These are phyloP conservation scores for Bellardia bayeri DNA, from an alignment of 2,888 invertebrate species.

Conservation along the genomic window DNA sequence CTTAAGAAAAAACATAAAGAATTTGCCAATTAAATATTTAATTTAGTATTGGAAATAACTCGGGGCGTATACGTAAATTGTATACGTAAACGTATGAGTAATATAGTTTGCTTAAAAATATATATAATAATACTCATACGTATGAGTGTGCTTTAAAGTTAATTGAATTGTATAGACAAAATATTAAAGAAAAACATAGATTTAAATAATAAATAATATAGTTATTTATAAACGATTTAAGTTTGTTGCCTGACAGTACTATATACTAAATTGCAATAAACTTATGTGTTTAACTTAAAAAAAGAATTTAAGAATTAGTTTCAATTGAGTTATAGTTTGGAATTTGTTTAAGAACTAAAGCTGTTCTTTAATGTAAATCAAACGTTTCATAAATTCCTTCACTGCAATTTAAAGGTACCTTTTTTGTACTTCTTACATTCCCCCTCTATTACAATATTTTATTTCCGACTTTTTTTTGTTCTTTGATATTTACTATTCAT, in stretches of 20 bases:
- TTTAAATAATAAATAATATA: neutral
- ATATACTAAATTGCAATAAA: no score
- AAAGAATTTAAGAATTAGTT: no score
- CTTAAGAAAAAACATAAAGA: neutral
- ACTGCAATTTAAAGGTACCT: neutral
- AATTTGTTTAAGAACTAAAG: no score
- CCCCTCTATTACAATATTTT: neutral
- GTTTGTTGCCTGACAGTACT: no score
- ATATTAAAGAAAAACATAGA: neutral
- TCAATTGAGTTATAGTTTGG: no score
- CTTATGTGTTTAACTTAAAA: no score
- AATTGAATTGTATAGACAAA: neutral
- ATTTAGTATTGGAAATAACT: neutral
- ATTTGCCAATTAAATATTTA: slow-evolving; percentile 18
- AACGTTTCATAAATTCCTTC: neutral
- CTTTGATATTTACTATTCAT: slow-evolving; percentile 1
- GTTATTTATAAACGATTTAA: neutral
- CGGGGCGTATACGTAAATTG: neutral
- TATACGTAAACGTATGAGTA: slow-evolving; percentile 37
- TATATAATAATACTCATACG: slow-evolving; percentile 16
- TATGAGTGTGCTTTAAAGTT: neutral
- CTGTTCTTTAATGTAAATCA: no score
- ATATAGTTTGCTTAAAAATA: neutral
- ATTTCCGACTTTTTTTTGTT: slow-evolving; percentile 16
- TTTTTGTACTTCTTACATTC: neutral